phyloP scores from a whole-genome alignment of 2,888 invertebrate species.

The Parnassius smintheus region DNA sequence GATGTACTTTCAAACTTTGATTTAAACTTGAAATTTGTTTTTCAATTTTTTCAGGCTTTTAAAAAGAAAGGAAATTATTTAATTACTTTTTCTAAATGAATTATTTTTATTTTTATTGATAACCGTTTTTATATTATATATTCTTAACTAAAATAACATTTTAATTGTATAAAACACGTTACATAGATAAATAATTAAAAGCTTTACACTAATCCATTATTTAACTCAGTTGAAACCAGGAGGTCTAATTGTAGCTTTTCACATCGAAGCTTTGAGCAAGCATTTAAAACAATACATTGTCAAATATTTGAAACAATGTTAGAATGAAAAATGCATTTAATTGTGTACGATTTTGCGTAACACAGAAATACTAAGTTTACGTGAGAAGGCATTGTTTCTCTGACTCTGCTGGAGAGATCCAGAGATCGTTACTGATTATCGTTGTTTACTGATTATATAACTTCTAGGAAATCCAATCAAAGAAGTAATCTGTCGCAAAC shows the following conservation, averaged over 20 bases:
- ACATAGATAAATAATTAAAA: too few relatives aligned
- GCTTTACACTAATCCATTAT: too few relatives aligned
- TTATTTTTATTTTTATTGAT: too few relatives aligned
- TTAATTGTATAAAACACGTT: too few relatives aligned
- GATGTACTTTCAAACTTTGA: slow-evolving; percentile 14
- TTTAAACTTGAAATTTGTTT: not conserved
- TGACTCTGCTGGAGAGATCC: slow-evolving; percentile 10
- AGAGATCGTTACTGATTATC: slow-evolving; percentile 13
- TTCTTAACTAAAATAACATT: too few relatives aligned
- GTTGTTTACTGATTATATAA: slow-evolving; percentile 22
- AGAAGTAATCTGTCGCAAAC: not conserved
- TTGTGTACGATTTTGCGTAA: slow-evolving; percentile 66
- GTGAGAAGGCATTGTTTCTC: slow-evolving; percentile 26
- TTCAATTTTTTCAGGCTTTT: not conserved
- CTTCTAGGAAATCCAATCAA: slow-evolving; percentile 4
- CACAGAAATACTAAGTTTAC: slow-evolving; percentile 23
- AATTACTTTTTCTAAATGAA: too few relatives aligned
- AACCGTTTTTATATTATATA: too few relatives aligned
- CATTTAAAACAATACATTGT: slow-evolving; percentile 52
- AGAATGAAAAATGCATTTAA: slow-evolving; percentile 57
- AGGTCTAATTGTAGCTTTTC: slow-evolving; percentile 19
- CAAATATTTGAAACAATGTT: slow-evolving; percentile 56
- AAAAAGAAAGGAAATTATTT: too few relatives aligned
- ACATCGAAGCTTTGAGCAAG: slow-evolving; percentile 32
- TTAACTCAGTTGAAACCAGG: not conserved